Conservation (phyloP, 1,140 invertebrate species). For the Myzus persicae region DNA sequence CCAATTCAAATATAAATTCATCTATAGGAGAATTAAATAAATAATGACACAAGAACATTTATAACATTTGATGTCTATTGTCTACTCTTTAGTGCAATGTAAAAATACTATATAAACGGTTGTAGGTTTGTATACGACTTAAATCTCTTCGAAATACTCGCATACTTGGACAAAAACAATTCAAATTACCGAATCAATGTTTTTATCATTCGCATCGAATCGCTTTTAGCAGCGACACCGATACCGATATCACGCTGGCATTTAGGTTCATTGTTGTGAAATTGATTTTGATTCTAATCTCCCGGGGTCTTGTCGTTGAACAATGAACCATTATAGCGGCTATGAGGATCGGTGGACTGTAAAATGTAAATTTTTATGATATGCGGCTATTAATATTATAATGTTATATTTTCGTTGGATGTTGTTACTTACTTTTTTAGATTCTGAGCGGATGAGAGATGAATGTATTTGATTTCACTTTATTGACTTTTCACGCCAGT, state of each 20-base stretch:
- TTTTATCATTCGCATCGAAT: background rate
- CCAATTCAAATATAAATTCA: too few species aligned
- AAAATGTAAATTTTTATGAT: too few species aligned
- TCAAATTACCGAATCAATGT: background rate
- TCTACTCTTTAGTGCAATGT: background rate
- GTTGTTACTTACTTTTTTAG: too few species aligned
- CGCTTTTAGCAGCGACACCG: background rate
- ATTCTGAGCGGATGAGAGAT: too few species aligned
- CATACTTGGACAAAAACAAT: background rate
- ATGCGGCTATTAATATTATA: too few species aligned
- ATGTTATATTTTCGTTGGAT: too few species aligned
- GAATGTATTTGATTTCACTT: too few species aligned
- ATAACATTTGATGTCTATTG: background rate
- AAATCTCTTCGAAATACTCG: background rate
- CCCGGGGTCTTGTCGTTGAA: too few species aligned
- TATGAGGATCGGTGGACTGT: too few species aligned
- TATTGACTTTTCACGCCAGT: background rate
- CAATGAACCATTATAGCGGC: too few species aligned
- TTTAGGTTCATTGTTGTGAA: background rate
- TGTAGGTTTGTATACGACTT: background rate
- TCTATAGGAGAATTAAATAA: too few species aligned
- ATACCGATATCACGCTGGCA: background rate
- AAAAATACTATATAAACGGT: background rate
- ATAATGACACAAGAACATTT: too few species aligned
- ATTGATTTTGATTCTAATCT: background rate